These are phyloP conservation scores for Pyralis farinalis DNA, from an alignment of 2,888 invertebrate genomes.

Conservation along the genomic window DNA sequence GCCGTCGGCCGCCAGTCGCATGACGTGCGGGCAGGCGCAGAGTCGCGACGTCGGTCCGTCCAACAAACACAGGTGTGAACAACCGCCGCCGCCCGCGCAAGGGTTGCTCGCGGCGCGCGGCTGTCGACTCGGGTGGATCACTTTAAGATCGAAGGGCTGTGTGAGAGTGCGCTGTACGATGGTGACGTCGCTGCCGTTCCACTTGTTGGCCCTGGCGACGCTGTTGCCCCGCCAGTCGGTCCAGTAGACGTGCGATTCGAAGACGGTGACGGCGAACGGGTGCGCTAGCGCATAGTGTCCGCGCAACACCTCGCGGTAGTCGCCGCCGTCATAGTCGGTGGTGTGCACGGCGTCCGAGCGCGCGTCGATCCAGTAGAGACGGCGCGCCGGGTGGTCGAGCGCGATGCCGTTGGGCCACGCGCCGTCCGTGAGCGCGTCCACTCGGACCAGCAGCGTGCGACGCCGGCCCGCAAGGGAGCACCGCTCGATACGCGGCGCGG, in stretches of 20 bases:
- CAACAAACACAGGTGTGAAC: conserved; percentile 91
- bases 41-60: conserved; percentile 82
- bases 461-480: conserved; percentile 89
- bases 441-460: conserved; percentile 82
- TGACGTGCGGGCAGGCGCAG: conserved; percentile 94
- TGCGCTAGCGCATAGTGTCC: conserved; percentile 90
- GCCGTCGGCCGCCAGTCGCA: conserved; percentile 85
- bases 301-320: conserved; percentile 85
- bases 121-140: conserved; percentile 67
- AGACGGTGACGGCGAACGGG: conserved; percentile 93
- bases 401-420: conserved; percentile 94
- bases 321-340: conserved; percentile 88
- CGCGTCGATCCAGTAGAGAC: conserved; percentile 94
- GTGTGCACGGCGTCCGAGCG: conserved; percentile 92
- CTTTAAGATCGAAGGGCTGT: conserved; percentile 95
- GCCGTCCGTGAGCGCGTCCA: conserved; percentile 77
- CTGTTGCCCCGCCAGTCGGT: conserved; percentile 96
- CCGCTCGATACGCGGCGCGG: conserved; percentile 90
- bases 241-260: conserved; percentile 94
- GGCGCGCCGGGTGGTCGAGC: conserved; percentile 85
- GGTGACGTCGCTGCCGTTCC: conserved; percentile 87
- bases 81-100: conserved; percentile 87
- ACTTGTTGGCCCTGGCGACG: conserved; percentile 93
- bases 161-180: conserved; percentile 91
- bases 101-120: conserved; percentile 76